Base-by-base conservation (phyloP, 2,888 invertebrate species). In the Tribolium freemani region DNA sequence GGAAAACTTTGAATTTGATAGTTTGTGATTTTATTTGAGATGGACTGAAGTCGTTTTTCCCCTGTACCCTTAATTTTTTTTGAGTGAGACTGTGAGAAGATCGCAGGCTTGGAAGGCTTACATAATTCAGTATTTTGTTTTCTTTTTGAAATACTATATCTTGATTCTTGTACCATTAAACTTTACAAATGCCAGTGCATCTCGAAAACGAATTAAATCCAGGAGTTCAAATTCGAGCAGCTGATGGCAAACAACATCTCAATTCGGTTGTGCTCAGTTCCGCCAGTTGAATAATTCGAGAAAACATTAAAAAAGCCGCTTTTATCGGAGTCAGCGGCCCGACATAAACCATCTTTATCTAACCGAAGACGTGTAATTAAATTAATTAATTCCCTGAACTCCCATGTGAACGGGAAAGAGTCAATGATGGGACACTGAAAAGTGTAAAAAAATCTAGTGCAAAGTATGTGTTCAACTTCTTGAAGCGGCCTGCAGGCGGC, bases 401-500 rank as follows among this genome's bases (percentile, higher is more conserved):
- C 46, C 48, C 61, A 51, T 53, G 61, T 21, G 60, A 60, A 44
- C 53, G n/a, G 26, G 50, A 58, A 60, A 26, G 10, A 56, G 60
- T 16, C 30, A 45, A 30, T 20, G 54, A 61, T 58, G 21, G 45
- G 45, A 51, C 50, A 21, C n/a, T 38, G 38, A 3, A 38, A 38
- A 38, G 38, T 38, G 38, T 38, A n/a, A 38, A 38, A 67, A 11
- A 64, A 54, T 31, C 53, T 21, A 20, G 56, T 54, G 56, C 54
- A 45, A 57, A 56, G 50, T n/a, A n/a, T 68, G 44, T 68, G 58
- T 72, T 67, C 58, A 51, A 60, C 60, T 82, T 81, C 81, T 80
- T 81, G 79, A 78, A 75, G 71, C 74, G 74, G 78, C 83, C 78
- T 75, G 77, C 78, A 82, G 85, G 16, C 83, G 79, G 79, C 81